Percentiles rank a stretch among this genome's conserved stretches.
Evolutionary conservation across 2,113 vertebrate genomes (phyloP).

Genomic region (Pyxicephalus adspersus): DNA sequence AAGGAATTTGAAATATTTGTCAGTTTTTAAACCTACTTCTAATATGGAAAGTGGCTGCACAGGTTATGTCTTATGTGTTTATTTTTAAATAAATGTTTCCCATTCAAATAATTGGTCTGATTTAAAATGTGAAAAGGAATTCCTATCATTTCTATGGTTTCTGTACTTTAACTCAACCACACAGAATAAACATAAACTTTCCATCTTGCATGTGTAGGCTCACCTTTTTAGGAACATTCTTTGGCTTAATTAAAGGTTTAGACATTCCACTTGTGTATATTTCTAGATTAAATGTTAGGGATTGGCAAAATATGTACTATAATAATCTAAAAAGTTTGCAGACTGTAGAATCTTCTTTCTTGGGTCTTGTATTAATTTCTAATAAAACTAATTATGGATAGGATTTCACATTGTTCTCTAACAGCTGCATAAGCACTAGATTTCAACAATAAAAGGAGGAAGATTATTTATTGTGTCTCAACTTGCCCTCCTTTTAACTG

Average conservation of each 20-base stretch:
- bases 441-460: background rate
- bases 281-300: background rate
- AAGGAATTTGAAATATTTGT: too few species aligned
- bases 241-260: conserved; percentile 39
- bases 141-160: too few species aligned
- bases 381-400: conserved; percentile 1
- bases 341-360: background rate
- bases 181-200: too few species aligned
- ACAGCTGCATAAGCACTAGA: background rate
- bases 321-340: background rate
- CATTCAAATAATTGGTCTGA: too few species aligned
- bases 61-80: too few species aligned
- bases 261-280: conserved; percentile 19
- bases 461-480: background rate
- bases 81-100: too few species aligned
- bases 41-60: too few species aligned
- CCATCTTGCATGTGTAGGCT: background rate
- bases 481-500: conserved; percentile 6
- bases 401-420: background rate
- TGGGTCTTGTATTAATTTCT: background rate
- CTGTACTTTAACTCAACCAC: too few species aligned
- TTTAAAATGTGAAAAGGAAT: too few species aligned
- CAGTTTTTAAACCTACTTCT: too few species aligned
- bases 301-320: background rate
- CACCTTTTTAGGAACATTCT: conserved; percentile 9